These are phyloP conservation scores for Colinus virginianus DNA, from an alignment of 2,113 vertebrate species.

Conservation along the genomic window DNA sequence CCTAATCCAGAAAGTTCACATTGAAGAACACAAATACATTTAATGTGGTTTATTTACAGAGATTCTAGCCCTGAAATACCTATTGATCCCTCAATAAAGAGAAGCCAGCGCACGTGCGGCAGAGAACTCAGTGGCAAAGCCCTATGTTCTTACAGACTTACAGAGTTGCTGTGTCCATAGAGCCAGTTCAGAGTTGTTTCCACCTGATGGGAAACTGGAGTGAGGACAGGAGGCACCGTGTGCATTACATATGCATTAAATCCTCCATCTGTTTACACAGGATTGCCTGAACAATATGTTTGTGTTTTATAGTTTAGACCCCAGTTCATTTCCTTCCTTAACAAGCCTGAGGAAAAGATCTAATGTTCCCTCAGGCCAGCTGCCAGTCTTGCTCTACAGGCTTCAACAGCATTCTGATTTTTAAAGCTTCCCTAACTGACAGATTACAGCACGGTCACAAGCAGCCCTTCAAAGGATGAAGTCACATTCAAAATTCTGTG, in stretches of 20 bases:
- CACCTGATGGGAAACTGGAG: neutral
- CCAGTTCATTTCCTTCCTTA: neutral
- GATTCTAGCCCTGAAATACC: neutral
- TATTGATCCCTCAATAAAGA: neutral
- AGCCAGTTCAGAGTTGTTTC: neutral
- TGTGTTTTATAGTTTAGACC: neutral
- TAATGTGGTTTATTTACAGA: neutral
- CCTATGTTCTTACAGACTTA: fast-evolving
- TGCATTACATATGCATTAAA: neutral
- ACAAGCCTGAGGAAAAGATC: neutral
- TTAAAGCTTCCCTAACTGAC: neutral
- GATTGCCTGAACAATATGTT: neutral
- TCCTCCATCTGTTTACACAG: neutral
- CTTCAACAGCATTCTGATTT: neutral
- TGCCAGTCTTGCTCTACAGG: neutral
- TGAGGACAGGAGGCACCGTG: neutral
- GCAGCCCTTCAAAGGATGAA: neutral
- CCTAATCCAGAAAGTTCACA: constrained; percentile 30
- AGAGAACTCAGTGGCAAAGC: neutral
- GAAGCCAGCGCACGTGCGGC: neutral
- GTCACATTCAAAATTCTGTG: neutral
- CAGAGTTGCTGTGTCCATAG: neutral
- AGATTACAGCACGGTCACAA: neutral
- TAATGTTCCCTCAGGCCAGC: neutral
- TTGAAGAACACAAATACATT: neutral